Base-by-base conservation (phyloP, 2,113 vertebrate genomes). In the Martes martes region DNA sequence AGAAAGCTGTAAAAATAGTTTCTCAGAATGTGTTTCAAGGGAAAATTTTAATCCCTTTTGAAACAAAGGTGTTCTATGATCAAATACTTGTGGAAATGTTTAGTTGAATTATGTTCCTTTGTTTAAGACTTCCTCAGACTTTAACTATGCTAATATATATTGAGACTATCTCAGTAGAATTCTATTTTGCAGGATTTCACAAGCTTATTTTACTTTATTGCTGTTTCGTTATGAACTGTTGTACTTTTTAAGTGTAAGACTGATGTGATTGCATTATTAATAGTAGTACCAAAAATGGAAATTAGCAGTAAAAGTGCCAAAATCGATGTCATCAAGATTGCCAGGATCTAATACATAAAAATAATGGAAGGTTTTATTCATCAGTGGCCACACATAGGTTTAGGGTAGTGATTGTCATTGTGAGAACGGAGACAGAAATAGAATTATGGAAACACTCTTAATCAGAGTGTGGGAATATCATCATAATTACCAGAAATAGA, bases 371-470 rank as follows among this genome's bases (percentile, higher is more conserved):
- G 6, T 82, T 84, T 81, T 4, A 52, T 52, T 71, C 42, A n/a
- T 45, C 57, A 24, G 31, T n/a, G 31, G 42, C 42, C 71, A 24
- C 36, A 47, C 39, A 57, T 8, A 93, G 36, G 42, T 79, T 94
- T 69, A 89, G 45, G 2, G 13, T 42, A 28, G 39, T 82, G n/a
- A 83, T 59, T 36, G 11, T 81, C 81, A 78, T 61, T 94, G 45
- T 91, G 82, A 67, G 18, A 76, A 90, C 9, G 82, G 23, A 36
- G 26, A 87, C 65, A 80, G 24, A 91, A 97, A 81, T 52, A 89
- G 92, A 93, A 78, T 78, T 82, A 65, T 69, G 65, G 50, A 94
- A 91, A n/a, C 59, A 85, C 90, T 94, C 36, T 76, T 47, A 93
- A 89, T 11, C 21, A 42, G 50, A 65, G 21, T 52, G 36, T 82